A percentile compares a stretch with the other conserved stretches of the same genome.
These are phyloP conservation scores for Bergia puertoricense DNA, from an alignment of 92 coral and sea anemone species.

Conservation along the genomic window DNA sequence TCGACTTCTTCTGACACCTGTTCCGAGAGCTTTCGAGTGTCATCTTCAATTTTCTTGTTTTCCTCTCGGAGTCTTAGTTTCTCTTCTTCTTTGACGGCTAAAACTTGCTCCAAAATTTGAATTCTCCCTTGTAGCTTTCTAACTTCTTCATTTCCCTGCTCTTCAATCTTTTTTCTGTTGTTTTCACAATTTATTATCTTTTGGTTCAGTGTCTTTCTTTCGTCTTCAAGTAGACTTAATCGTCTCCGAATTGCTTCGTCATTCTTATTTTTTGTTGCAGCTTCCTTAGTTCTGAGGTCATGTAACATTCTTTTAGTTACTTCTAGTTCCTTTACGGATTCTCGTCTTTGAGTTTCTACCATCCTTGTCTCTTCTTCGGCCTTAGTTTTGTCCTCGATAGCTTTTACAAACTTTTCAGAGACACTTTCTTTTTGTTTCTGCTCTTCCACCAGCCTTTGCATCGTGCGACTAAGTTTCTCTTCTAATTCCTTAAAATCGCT, in stretches of 20 bases:
- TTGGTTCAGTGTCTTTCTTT: slow-evolving; percentile 1
- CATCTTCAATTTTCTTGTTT: slow-evolving; percentile 26
- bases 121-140: neutral
- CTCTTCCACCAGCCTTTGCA: neutral
- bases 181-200: neutral
- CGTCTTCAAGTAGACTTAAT: neutral
- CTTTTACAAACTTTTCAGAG: neutral
- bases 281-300: neutral
- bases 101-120: neutral
- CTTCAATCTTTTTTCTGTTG: slow-evolving; percentile 1
- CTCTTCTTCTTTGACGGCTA: slow-evolving; percentile 5
- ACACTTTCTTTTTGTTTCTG: neutral
- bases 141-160: neutral
- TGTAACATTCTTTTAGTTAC: slow-evolving; percentile 2
- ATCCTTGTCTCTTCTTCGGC: neutral
- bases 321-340: slow-evolving; percentile 2
- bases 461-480: slow-evolving; percentile 9
- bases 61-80: neutral
- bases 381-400: slow-evolving; percentile 20
- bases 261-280: neutral
- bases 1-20: slow-evolving; percentile 45
- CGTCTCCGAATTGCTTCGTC: neutral
- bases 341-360: slow-evolving; percentile 6
- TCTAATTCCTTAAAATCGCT: neutral
- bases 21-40: slow-evolving; percentile 36